These are phyloP conservation scores for Cyphomyrus discorhynchus DNA, from an alignment of 2,113 vertebrate species.

Conservation along the genomic window DNA sequence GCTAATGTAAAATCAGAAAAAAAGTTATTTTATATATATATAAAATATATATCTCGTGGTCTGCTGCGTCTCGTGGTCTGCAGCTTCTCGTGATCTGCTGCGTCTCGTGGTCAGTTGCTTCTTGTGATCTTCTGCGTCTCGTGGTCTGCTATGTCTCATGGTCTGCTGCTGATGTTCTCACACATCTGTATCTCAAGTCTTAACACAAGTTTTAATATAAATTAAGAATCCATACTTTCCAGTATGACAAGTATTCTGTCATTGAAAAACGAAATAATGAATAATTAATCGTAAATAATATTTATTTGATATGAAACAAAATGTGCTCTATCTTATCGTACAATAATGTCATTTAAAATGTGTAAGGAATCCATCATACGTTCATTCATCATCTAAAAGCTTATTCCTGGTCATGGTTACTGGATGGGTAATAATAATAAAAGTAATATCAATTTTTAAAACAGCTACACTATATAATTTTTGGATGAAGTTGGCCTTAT, in stretches of 20 bases:
- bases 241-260: background rate
- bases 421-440: background rate
- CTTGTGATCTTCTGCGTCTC: background rate
- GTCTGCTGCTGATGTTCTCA: background rate
- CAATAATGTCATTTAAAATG: background rate
- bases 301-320: background rate
- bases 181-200: background rate
- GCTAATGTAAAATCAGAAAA: constrained; percentile 20
- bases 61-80: too few relatives aligned
- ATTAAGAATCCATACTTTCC: too few relatives aligned
- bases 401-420: background rate
- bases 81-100: background rate
- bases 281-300: background rate
- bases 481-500: background rate
- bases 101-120: too few relatives aligned
- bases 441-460: background rate
- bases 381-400: background rate
- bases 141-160: background rate
- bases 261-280: background rate
- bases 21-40: constrained; percentile 2
- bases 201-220: background rate
- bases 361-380: background rate
- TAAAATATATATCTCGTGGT: too few relatives aligned
- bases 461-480: background rate
- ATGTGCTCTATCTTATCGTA: background rate